Conservation (phyloP, 2,797 vertebrate species). For the Lagorchestes hirsutus region DNA sequence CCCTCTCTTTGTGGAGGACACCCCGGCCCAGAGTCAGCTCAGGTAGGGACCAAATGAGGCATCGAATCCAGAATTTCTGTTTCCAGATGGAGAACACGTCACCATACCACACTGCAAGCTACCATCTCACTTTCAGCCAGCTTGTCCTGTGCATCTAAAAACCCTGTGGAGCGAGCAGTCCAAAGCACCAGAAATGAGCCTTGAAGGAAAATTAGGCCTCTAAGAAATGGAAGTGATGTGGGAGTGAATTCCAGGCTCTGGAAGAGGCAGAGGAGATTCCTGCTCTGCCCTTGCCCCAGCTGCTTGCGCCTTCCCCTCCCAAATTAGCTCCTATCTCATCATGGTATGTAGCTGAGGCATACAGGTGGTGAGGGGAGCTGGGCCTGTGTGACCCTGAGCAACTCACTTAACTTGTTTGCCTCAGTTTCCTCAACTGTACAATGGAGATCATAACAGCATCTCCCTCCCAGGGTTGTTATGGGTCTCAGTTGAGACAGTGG, state of each 20-base stretch:
- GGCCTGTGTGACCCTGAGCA: neutral
- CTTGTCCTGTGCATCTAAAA: neutral
- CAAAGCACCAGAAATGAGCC: too few species aligned
- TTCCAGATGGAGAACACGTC: neutral
- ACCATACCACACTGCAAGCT: neutral
- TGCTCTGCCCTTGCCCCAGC: neutral
- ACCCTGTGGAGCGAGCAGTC: too few species aligned
- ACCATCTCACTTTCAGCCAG: neutral
- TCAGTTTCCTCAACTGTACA: neutral
- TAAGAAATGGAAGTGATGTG: too few species aligned
- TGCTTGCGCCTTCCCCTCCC: neutral
- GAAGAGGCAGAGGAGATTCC: neutral
- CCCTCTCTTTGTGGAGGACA: neutral
- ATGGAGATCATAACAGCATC: neutral
- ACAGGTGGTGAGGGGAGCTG: neutral
- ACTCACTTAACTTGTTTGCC: neutral
- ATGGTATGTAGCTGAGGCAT: neutral
- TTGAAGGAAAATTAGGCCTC: too few species aligned
- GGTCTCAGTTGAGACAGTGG: neutral
- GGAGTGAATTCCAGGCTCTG: neutral
- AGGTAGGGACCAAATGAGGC: neutral
- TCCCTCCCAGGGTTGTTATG: neutral
- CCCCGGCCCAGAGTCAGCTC: neutral
- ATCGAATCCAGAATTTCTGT: neutral
- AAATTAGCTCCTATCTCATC: neutral